phyloP scores from a whole-genome alignment of 2,113 vertebrate species.

The Hystrix brachyura region DNA sequence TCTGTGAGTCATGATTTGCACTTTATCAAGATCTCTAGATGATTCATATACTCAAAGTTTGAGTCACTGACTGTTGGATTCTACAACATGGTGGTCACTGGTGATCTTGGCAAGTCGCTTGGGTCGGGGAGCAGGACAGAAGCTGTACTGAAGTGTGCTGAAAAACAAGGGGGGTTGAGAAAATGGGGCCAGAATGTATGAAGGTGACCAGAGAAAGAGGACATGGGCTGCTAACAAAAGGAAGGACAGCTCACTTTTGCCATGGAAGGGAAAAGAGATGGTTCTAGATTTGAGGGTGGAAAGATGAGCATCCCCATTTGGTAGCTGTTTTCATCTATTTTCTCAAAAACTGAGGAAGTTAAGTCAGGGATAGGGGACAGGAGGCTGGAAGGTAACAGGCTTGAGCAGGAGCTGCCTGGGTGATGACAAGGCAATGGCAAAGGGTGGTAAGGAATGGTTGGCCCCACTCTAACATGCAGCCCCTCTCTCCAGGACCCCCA shows the following conservation, averaged over 20 bases:
- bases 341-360: not conserved
- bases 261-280: not conserved
- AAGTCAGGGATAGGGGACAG: not conserved
- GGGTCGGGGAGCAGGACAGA: not conserved
- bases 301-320: not conserved
- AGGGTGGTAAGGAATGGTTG: not conserved
- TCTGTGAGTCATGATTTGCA: not conserved
- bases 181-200: not conserved
- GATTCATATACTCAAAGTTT: not conserved
- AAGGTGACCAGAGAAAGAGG: not conserved
- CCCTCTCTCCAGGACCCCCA: conserved; percentile 92
- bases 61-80: not conserved
- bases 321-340: not conserved
- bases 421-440: not conserved
- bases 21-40: not conserved
- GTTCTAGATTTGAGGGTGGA: not conserved
- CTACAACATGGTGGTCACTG: not conserved
- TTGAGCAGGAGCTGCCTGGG: not conserved
- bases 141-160: accelerated
- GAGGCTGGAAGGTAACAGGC: not conserved
- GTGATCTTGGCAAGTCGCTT: not conserved
- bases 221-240: not conserved
- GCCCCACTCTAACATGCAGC: conserved; percentile 55
- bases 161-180: not conserved
- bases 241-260: not conserved